phyloP scores from a whole-genome alignment of 2,797 vertebrate species.

The Manis crassicaudata region DNA sequence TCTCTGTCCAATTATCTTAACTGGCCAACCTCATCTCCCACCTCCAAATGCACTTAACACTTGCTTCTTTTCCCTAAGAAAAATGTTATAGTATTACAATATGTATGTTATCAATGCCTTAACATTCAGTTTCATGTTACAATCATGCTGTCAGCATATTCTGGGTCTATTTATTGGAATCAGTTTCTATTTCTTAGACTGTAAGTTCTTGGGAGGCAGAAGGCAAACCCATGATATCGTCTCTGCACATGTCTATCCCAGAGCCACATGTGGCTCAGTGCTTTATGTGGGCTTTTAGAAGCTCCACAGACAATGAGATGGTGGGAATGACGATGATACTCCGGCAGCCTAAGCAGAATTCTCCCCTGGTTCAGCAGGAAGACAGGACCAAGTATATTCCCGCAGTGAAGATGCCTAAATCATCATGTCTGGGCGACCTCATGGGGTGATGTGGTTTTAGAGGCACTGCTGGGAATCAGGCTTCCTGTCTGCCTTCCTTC shows the following conservation, averaged over 20 bases:
- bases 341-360: not conserved
- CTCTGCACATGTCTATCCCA: not conserved
- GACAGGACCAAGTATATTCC: not conserved
- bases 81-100: not conserved
- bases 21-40: not conserved
- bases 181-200: not conserved
- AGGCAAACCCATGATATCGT: not conserved
- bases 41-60: not conserved
- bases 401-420: not conserved
- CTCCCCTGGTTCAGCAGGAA: not conserved
- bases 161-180: not conserved
- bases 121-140: not conserved
- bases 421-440: not conserved
- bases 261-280: not conserved
- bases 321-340: not conserved
- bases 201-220: not conserved
- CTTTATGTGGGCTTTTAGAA: not conserved
- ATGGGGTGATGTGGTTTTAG: not conserved
- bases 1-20: not conserved
- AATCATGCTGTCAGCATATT: not conserved
- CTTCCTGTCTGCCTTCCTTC: not conserved
- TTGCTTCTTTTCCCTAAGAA: not conserved
- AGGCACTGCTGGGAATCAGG: not conserved
- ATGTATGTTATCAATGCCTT: not conserved
- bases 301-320: not conserved